Base-by-base conservation (phyloP, 1,140 invertebrate species). In the Pararge aegeria region DNA sequence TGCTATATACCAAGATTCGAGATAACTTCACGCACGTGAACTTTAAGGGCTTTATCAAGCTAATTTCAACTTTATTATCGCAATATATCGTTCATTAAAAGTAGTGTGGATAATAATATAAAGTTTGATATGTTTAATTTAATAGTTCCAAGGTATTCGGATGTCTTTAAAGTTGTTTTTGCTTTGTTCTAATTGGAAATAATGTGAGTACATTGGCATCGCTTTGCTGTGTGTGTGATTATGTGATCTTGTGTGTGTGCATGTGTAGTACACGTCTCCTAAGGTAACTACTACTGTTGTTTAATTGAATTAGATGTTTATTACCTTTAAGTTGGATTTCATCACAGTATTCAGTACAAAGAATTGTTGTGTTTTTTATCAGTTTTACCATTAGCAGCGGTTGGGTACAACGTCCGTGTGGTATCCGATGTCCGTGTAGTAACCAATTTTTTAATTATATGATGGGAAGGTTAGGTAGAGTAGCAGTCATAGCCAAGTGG, bases 1-100 rank as follows among this genome's bases (percentile, higher is more conserved):
- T 86, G 75, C 77, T 77, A 76, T 69, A 81, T 86, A 72, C 76
- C 78, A 77, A 68, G 61, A 73, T 76, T 66, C 73, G 69, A 66
- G 77, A 61, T 77, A 83, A 75, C 57, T 60, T 58, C 74, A 65
- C 67, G 51, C 57, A 67, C 75, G 66, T 77, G 56, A 29, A 52
- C 56, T 55, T 68, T 64, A 50, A 78, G 74, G 70, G 73, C 78
- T 16, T 29, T 4, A 18, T 12, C 66, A 61, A 49, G 61, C 58
- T 69, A 85, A 55, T 68, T 55, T 70, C 37, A 57, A 19, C 68
- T 57, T 75, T 83, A 55, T 72, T 63, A 66, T 21, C 49, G 24
- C 12, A 44, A 44, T 50, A 30, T 59, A 7, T 75, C 71, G 75
- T 73, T 68, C 71, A 77, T 80, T 78, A 68, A 9, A 79, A 65